A percentile compares a stretch with the other conserved stretches of the same genome.
Conservation (phyloP, 2,113 vertebrate genomes). For the Limanda limanda region DNA sequence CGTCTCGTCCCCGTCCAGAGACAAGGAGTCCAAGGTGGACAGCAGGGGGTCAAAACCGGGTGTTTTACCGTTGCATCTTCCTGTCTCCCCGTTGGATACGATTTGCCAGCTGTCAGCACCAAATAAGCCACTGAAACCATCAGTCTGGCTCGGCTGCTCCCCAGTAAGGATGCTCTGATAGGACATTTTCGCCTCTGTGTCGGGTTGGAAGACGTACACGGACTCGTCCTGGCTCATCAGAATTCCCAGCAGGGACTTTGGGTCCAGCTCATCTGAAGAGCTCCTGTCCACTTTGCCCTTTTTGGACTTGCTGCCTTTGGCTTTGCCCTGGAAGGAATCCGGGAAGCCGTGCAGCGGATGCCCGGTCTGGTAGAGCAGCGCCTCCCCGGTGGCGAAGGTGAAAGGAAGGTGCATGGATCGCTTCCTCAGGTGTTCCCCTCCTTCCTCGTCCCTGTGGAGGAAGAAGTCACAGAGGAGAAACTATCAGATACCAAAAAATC, state of each 20-base stretch:
- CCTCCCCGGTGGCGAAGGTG: constrained; percentile 88
- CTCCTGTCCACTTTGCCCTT: constrained; percentile 66
- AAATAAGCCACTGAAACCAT: constrained; percentile 31
- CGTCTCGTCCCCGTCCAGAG: constrained; percentile 69
- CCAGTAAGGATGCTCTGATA: constrained; percentile 54
- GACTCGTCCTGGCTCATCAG: constrained; percentile 81
- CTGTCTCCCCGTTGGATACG: constrained; percentile 1
- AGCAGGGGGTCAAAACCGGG: constrained; percentile 76
- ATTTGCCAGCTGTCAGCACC: constrained; percentile 29
- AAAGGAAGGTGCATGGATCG: constrained; percentile 86
- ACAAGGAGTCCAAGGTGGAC: constrained; percentile 80
- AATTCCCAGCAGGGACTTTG: constrained; percentile 76
- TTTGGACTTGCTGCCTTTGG: constrained; percentile 71
- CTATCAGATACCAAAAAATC: background rate
- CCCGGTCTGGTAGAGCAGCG: constrained; percentile 83
- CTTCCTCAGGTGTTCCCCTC: constrained; percentile 86
- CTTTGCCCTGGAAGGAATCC: constrained; percentile 67
- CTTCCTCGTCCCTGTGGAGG: constrained; percentile 85
- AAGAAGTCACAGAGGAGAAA: background rate
- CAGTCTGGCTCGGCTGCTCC: constrained; percentile 32
- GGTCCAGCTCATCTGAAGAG: constrained; percentile 52
- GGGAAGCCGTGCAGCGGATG: constrained; percentile 68
- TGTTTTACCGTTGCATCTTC: constrained; percentile 6
- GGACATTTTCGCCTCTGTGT: constrained; percentile 34
- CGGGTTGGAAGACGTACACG: constrained; percentile 68